Base-by-base conservation (phyloP, 2,888 invertebrate species). In the Sclerodermus sp. region DNA sequence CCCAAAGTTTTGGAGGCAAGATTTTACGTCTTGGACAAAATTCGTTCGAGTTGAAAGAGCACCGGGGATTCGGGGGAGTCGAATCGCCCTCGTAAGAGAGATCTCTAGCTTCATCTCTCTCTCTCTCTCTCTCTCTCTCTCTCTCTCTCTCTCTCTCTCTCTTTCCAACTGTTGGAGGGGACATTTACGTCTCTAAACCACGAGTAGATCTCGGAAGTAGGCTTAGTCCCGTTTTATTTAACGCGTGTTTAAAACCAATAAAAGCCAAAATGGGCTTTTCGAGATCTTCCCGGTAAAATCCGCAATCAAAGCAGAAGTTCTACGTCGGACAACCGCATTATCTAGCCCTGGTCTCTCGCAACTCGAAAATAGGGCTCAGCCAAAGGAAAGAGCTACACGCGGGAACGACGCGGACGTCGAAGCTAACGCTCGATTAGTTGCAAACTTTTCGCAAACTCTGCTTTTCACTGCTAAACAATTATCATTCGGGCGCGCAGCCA, bases 181-280 rank as follows among this genome's bases (percentile, higher is more conserved):
- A 17, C 57, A 45, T 55, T 53, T 57, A 45, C 64, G 61, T 59
- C 40, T 51, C 52, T 66, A 66, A 74, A 73, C 67, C 68, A 59
- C 68, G 70, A 72, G 60, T 14, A 38, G 34, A 34, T 12, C 34
- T 34, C 34, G 12, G 6, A 4, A 34, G 34, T 4, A 47, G 58
- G 68, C 70, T 74, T 68, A 73, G 69, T 62, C 66, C 60, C 67
- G 68, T 71, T 76, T 77, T 76, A 77, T 77, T 76, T 76, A 76
- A 76, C 70, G 75, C 73, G 73, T 75, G 76, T 77, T 77, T 76
- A 75, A 76, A 76, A 77, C 73, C 75, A 70, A 74, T 75, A 74
- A 76, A 76, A 76, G 36, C 12, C 36, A 10, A 41, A 38, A 41
- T 43, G 39, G 17, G 39, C 10, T 12, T 14, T 39, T 8, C 2